Percentiles rank a stretch among this genome's conserved stretches.
These are phyloP conservation scores for Apocrypta bakeri DNA, from an alignment of 1,140 invertebrate species.

Conservation along the genomic window DNA sequence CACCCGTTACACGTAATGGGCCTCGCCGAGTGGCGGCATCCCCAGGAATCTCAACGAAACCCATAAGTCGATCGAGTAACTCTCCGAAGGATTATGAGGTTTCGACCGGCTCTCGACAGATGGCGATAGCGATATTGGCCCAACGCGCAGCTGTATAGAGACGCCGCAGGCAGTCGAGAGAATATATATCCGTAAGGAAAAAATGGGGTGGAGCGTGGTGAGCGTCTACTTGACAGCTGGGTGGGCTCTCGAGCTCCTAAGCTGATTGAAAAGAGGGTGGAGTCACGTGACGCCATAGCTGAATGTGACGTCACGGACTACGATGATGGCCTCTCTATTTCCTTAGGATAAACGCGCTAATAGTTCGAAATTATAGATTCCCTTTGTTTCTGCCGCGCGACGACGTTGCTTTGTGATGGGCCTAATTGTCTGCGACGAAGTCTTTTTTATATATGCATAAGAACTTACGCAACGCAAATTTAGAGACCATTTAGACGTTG, in stretches of 20 bases:
- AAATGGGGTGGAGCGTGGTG: constrained; percentile 73
- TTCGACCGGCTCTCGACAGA: constrained; percentile 60
- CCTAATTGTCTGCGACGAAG: neutral
- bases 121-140: constrained; percentile 71
- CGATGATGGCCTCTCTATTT: constrained; percentile 73
- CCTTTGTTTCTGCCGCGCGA: neutral
- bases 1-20: constrained; percentile 49
- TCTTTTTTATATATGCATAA: neutral
- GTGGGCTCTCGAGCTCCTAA: constrained; percentile 72
- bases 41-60: constrained; percentile 61
- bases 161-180: constrained; percentile 56
- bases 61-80: constrained; percentile 20
- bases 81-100: constrained; percentile 60
- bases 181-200: constrained; percentile 64
- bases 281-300: constrained; percentile 75
- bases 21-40: constrained; percentile 64
- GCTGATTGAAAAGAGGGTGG: constrained; percentile 76
- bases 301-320: constrained; percentile 69
- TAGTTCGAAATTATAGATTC: neutral
- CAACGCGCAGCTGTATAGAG: constrained; percentile 47
- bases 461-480: neutral
- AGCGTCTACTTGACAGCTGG: constrained; percentile 70
- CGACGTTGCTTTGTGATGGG: neutral
- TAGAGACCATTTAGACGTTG: neutral
- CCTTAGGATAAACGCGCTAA: constrained; percentile 54